These are phyloP conservation scores for Holocentrus rufus DNA, from an alignment of 2,797 vertebrate genomes.

Conservation along the genomic window DNA sequence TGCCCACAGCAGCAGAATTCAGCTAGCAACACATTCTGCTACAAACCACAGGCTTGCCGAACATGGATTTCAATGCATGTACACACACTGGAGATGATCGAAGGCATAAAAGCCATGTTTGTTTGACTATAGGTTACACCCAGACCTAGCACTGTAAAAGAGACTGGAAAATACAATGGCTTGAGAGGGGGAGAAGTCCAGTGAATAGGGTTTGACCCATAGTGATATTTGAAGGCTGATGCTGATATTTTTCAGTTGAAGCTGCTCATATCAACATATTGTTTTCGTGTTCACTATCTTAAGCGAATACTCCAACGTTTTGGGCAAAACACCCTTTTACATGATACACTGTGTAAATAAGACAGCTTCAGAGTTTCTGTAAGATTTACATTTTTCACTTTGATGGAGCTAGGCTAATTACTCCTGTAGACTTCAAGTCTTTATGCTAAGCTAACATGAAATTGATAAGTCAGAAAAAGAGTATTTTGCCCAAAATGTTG, in stretches of 20 bases:
- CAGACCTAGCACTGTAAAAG: constrained; percentile 32
- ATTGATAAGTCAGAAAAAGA: too few relatives aligned
- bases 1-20: constrained; percentile 36
- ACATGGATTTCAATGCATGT: constrained; percentile 7
- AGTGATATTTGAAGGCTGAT: background rate
- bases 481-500: too few relatives aligned
- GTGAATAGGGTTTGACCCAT: constrained; percentile 22
- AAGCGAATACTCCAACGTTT: too few relatives aligned
- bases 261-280: constrained; percentile 3
- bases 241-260: constrained; percentile 6
- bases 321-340: too few relatives aligned
- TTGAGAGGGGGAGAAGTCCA: constrained; percentile 27
- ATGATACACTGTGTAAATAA: too few relatives aligned
- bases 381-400: too few relatives aligned
- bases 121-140: constrained; percentile 47
- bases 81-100: constrained; percentile 8
- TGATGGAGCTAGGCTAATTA: too few relatives aligned
- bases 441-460: too few relatives aligned
- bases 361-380: too few relatives aligned
- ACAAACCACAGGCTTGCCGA: constrained; percentile 12
- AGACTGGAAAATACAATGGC: constrained; percentile 21
- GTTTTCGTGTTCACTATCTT: too few relatives aligned
- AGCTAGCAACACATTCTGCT: constrained; percentile 36
- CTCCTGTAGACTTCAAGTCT: too few relatives aligned
- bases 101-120: constrained; percentile 17